phyloP scores from a whole-genome alignment of 2,113 vertebrate genomes.

The Guaruba guarouba region DNA sequence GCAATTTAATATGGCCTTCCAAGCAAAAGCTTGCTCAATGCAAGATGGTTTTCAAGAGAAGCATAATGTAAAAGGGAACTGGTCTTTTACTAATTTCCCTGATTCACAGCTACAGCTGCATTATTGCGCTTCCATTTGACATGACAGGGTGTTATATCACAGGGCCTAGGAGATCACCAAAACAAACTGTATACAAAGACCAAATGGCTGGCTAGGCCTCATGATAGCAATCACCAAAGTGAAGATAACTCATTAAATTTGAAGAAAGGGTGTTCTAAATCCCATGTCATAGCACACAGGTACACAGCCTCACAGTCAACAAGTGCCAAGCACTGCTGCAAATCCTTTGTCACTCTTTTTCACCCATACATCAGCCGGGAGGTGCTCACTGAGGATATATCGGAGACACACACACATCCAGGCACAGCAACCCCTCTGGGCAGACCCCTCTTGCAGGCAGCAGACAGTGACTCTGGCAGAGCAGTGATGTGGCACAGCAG shows the following conservation, averaged over 20 bases:
- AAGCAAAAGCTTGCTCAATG: neutral
- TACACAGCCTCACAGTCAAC: neutral
- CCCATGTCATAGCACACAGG: rapidly evolving
- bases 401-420: rapidly evolving
- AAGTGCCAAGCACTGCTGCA: neutral
- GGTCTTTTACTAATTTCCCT: neutral
- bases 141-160: neutral
- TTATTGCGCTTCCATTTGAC: neutral
- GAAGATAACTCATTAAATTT: neutral
- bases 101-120: neutral
- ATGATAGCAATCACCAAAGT: neutral
- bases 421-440: rapidly evolving
- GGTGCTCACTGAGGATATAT: rapidly evolving
- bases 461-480: neutral
- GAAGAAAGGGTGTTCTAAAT: neutral
- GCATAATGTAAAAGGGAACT: neutral
- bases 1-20: neutral
- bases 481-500: neutral
- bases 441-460: neutral
- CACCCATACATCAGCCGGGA: rapidly evolving
- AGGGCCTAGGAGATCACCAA: neutral
- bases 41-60: neutral
- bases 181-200: constrained; percentile 12
- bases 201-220: neutral
- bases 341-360: neutral